Evolutionary conservation across 2,113 vertebrate genomes (phyloP).

Genomic region (Sinocyclocheilus grahami): DNA sequence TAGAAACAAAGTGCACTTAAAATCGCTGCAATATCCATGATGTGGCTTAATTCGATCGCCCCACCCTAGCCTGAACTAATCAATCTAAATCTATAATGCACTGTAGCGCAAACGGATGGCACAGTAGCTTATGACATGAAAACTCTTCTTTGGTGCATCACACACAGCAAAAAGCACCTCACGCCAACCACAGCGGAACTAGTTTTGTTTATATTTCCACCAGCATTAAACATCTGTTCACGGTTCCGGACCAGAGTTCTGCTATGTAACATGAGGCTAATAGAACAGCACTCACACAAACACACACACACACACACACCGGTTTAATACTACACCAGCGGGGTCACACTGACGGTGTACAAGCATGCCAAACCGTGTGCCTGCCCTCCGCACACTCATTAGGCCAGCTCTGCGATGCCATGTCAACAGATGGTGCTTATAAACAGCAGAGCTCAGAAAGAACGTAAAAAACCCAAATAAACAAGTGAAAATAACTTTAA

Average conservation of each 20-base stretch:
- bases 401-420: slow-evolving; percentile 28
- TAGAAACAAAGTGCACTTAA: background rate
- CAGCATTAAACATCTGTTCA: slow-evolving; percentile 26
- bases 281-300: slow-evolving; percentile 10
- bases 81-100: background rate
- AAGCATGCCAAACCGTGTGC: slow-evolving; percentile 25
- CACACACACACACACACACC: too few relatives aligned
- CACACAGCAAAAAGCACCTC: background rate
- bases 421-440: slow-evolving; percentile 48
- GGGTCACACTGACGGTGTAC: slow-evolving; percentile 29
- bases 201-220: slow-evolving; percentile 3
- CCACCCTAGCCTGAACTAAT: background rate
- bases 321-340: slow-evolving; percentile 13
- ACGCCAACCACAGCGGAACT: background rate
- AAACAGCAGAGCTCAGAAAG: slow-evolving; percentile 21
- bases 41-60: background rate
- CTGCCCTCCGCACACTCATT: slow-evolving; percentile 28
- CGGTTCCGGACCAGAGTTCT: slow-evolving; percentile 57
- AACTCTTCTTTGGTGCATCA: background rate
- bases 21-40: background rate
- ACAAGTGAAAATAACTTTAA: slow-evolving; percentile 39
- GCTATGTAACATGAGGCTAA: slow-evolving; percentile 30
- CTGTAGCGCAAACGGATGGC: background rate
- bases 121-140: background rate
- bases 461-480: background rate